Evolutionary conservation across 2,888 invertebrate genomes (phyloP), one percentile per base, ranked within the genome.

Genomic region (Pterobdella sp.): DNA sequence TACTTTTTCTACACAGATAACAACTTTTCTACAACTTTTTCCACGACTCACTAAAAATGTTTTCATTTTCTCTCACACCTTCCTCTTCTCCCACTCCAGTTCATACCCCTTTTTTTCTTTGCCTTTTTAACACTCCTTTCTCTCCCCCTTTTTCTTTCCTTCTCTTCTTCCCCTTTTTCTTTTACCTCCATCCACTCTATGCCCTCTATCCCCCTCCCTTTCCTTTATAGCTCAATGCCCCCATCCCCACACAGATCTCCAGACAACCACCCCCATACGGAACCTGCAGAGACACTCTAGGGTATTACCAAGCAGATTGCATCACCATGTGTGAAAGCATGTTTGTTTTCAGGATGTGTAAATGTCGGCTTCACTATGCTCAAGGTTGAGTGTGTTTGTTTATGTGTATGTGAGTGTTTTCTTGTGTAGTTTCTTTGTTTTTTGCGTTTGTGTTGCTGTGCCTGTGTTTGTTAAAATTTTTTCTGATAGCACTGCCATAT

Each of bases 201-300:
- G 7, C 22, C 7, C 7, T 42, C 22, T 22, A 7, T 42, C 49
- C 49, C 49, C 49, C 22, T 42, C 22, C 49, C 49, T 42, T 22
- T 42, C 49, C 49, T 42, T 22, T 42, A 14, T 22, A 7, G 10
- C 49, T 22, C 7, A 7, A 42, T 22, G 10, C 49, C 22, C 22
- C 49, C 22, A 14, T 42, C 49, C 49, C 22, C 49, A 42, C 49
- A 7, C 32, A 69, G 69, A 52, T 29, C 22, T 63, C 35, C n/a
- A 71, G 71, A 52, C 71, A 71, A 71, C 71, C 71, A 0, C 71
- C 71, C 2, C 71, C 71, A 35, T 71, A 71, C 36, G 71, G 71
- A 7, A 63, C 63, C 0, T 71, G 71, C 34, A 29, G 32, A 18
- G 71, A 71, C 60, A 52, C 22, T 26, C 71, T 63, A n/a, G 63